Base-by-base conservation (phyloP, 2,888 invertebrate species). In the Electrophaes corylata region DNA sequence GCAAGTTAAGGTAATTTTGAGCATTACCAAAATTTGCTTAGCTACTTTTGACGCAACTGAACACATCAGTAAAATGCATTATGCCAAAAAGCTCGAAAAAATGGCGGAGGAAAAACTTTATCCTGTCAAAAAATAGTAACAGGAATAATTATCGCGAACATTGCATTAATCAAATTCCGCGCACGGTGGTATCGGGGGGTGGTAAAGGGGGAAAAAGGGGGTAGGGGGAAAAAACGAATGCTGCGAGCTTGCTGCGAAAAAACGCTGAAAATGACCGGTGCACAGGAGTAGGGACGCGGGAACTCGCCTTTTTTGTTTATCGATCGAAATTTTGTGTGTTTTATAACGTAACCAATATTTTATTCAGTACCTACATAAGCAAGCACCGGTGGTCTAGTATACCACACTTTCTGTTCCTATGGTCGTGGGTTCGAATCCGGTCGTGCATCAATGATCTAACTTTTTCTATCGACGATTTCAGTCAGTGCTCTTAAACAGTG, bases 151-250 rank as follows among this genome's bases (percentile, higher is more conserved):
- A 91, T 91, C 84, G 86, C 79, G 89, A 86, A 88, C 91, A 91
- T 91, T 90, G 91, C 91, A 91, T 91, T 91, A 91, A 91, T 91
- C 91, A 91, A 90, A 91, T 91, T 90, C 91, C 85, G 87, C 82
- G 87, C 89, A 86, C 86, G 84, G 86, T 67, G 83, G 86, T 89
- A 91, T 91, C 86, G 81, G 82, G 80, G 80, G 63, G 58, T 12
- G 19, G 57, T 45, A 54, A 57, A 54, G 66, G 64, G 62, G 48
- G 62, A 57, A 63, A 18, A 18, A 16, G 23, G 66, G 67, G 73
- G 75, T 66, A 70, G 71, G 73, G 72, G 81, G 73, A 82, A 86
- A 86, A 86, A 87, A 86, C 82, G 88, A 86, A 84, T 79, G 86
- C 84, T 79, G 88, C 86, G 86, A 85, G 83, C 85, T 80, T 82